Percentiles rank a stretch among this genome's conserved stretches.
Conservation (phyloP, 2,888 invertebrate species). For the Yponomeuta plumbellus region DNA sequence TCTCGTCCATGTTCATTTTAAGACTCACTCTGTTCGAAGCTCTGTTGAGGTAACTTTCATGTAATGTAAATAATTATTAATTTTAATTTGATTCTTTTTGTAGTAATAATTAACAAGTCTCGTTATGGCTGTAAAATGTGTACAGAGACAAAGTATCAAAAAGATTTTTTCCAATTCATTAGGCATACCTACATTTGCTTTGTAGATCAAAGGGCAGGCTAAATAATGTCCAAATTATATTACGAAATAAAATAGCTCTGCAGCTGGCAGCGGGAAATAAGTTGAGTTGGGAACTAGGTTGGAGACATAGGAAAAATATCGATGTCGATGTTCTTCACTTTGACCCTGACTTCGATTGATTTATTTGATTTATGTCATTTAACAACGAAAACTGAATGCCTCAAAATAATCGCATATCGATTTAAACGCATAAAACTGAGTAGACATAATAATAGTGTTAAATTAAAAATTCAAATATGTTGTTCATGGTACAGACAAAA, state of each 20-base stretch:
- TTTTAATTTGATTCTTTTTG: not conserved
- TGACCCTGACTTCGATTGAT: not conserved
- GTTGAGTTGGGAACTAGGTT: constrained; percentile 7
- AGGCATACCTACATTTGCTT: constrained; percentile 33
- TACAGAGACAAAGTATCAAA: constrained; percentile 20
- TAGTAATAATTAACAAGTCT: not conserved
- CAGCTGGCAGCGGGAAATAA: constrained; percentile 32
- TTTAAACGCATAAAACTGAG: too few relatives aligned
- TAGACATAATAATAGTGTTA: too few relatives aligned
- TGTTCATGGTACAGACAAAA: too few relatives aligned
- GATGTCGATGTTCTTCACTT: not conserved
- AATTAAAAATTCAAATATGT: too few relatives aligned
- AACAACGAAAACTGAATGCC: not conserved
- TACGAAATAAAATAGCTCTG: constrained; percentile 39
- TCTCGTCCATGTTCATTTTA: too few relatives aligned
- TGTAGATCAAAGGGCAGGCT: constrained; percentile 56
- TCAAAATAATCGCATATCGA: too few relatives aligned
- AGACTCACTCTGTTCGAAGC: too few relatives aligned
- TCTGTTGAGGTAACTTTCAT: too few relatives aligned
- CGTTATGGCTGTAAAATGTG: not conserved
- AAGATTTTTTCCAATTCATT: constrained; percentile 19
- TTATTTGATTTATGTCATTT: not conserved
- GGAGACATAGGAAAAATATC: not conserved
- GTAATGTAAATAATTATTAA: not conserved
- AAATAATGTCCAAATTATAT: constrained; percentile 53